phyloP scores from a whole-genome alignment of 2,113 vertebrate genomes.

The Microtus richardsoni region DNA sequence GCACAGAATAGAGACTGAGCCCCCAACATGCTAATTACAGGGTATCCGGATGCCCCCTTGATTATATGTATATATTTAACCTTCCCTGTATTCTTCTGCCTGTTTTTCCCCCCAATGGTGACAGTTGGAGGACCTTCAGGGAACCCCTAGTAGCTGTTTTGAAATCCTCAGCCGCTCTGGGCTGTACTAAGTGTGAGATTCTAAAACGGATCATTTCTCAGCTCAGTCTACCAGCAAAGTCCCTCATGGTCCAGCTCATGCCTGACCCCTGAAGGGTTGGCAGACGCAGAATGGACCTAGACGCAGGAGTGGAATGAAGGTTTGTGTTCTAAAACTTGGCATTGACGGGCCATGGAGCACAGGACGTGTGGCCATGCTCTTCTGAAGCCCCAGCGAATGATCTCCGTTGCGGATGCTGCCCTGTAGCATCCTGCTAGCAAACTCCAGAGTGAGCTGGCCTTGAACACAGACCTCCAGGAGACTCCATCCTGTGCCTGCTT shows the following conservation, averaged over 20 bases:
- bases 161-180: neutral
- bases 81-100: neutral
- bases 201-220: neutral
- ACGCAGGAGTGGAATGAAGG: neutral
- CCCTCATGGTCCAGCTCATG: too few relatives aligned
- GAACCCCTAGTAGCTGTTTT: neutral
- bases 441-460: neutral
- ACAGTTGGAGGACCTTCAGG: neutral
- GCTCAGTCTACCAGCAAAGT: neutral
- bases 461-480: neutral
- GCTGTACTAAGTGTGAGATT: too few relatives aligned
- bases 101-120: neutral
- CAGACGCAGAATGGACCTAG: neutral
- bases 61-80: neutral
- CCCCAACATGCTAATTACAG: neutral
- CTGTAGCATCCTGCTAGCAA: neutral
- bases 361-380: fast-evolving
- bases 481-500: neutral
- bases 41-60: neutral
- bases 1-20: neutral
- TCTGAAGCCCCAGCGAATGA: neutral
- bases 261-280: neutral
- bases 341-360: too few relatives aligned
- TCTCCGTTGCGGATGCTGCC: neutral
- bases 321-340: neutral